Evolutionary conservation across 1,140 invertebrate genomes (phyloP).

Genomic region (Musca vetustissima): DNA sequence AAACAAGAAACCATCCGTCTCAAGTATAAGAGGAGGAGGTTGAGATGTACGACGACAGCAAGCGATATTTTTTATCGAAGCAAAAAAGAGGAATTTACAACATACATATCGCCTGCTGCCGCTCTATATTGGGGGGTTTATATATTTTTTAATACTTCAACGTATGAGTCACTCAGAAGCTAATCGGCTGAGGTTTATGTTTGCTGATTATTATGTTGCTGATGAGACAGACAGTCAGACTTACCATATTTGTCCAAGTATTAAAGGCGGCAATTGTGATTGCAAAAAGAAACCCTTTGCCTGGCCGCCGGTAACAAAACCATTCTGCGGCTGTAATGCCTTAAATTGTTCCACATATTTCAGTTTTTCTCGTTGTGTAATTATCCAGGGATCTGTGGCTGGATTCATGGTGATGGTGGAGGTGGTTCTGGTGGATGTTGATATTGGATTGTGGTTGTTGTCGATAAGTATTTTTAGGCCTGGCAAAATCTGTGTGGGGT

Average conservation of each 20-base stretch:
- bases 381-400: constrained; percentile 80
- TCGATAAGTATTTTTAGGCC: constrained; percentile 5
- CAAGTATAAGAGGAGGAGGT: too few relatives aligned
- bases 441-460: neutral
- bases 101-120: too few relatives aligned
- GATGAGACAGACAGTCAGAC: constrained; percentile 36
- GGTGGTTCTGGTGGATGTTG: too few relatives aligned
- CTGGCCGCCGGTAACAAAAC: constrained; percentile 89
- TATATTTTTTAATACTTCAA: too few relatives aligned
- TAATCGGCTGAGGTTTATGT: too few relatives aligned
- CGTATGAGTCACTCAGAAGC: too few relatives aligned
- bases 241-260: constrained; percentile 94
- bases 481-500: too few relatives aligned
- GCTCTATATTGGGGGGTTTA: too few relatives aligned
- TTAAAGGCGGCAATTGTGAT: constrained; percentile 82
- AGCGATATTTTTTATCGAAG: too few relatives aligned
- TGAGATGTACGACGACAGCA: too few relatives aligned
- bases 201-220: neutral
- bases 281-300: constrained; percentile 92
- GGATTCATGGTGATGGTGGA: constrained; percentile 52
- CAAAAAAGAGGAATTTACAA: too few relatives aligned
- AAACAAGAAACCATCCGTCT: too few relatives aligned
- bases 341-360: constrained; percentile 93
- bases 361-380: constrained; percentile 81
- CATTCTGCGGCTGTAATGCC: constrained; percentile 81